Evolutionary conservation across 2,888 invertebrate genomes (phyloP).

Genomic region (Empis livida): DNA sequence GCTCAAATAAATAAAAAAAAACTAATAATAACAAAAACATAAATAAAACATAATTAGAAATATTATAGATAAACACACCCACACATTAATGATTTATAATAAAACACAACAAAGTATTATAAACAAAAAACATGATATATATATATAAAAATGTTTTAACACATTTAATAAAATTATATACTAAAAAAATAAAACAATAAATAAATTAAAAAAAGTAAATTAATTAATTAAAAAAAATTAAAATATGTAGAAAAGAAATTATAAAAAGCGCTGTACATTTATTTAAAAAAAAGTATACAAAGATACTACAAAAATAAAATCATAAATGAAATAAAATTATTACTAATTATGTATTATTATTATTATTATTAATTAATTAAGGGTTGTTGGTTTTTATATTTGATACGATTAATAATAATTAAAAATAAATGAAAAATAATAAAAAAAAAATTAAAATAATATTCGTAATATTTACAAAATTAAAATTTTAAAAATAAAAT

Average conservation of each 20-base stretch:
- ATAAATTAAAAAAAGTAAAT: background rate
- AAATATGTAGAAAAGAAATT: background rate
- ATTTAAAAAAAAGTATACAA: background rate
- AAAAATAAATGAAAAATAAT: constrained; percentile 5
- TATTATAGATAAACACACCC: too few species aligned
- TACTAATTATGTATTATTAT: background rate
- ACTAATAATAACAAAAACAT: too few species aligned
- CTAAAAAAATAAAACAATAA: too few species aligned
- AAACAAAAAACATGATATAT: too few species aligned
- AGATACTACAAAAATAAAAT: background rate
- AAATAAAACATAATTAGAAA: too few species aligned
- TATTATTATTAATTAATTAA: constrained; percentile 13
- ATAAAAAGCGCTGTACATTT: background rate
- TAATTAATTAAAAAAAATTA: background rate
- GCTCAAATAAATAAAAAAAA: too few species aligned
- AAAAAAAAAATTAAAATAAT: constrained; percentile 11
- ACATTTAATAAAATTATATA: too few species aligned
- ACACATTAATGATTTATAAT: too few species aligned
- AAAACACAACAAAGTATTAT: too few species aligned
- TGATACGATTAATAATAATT: constrained; percentile 29
- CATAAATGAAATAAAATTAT: background rate
- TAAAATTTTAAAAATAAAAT: constrained; percentile 11
- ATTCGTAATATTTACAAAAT: constrained; percentile 12
- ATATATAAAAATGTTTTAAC: too few species aligned
- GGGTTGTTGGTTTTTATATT: constrained; percentile 38